These are phyloP conservation scores for Gastrophryne carolinensis DNA, from an alignment of 2,797 vertebrate genomes.

Conservation along the genomic window DNA sequence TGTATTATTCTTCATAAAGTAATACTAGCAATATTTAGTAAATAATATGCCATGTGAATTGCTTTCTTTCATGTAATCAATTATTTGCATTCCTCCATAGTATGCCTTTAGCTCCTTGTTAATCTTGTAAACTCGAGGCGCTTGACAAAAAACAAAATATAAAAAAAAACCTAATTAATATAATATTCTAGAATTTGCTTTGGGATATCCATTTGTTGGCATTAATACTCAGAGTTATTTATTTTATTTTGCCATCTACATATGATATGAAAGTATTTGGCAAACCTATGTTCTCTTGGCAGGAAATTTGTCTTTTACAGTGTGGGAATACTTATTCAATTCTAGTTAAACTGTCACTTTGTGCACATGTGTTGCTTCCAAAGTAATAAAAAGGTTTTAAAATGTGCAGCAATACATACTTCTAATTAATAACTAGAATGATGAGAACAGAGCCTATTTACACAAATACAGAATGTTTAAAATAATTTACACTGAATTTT, in stretches of 20 bases:
- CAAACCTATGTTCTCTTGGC: slow-evolving; percentile 34
- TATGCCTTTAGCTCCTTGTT: no score
- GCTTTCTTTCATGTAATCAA: no score
- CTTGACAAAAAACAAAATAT: slow-evolving; percentile 5
- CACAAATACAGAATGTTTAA: neutral
- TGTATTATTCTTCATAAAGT: no score
- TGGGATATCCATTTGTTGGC: slow-evolving; percentile 6
- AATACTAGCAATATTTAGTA: no score
- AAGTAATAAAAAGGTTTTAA: slow-evolving; percentile 34
- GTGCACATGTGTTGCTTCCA: slow-evolving; percentile 15
- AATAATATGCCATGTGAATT: no score
- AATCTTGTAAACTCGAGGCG: slow-evolving; percentile 3
- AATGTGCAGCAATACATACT: slow-evolving; percentile 4
- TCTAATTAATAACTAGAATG: no score
- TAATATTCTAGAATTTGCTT: neutral
- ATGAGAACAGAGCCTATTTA: no score
- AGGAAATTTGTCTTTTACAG: slow-evolving; percentile 28
- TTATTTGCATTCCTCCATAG: no score
- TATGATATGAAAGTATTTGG: slow-evolving; percentile 43
- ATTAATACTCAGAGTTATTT: slow-evolving; percentile 36
- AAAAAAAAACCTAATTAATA: slow-evolving; percentile 30
- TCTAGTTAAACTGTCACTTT: slow-evolving; percentile 15
- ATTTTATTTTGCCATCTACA: slow-evolving; percentile 31
- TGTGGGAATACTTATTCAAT: slow-evolving; percentile 42
- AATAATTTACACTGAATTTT: no score